Percentiles rank a stretch among this genome's conserved stretches.
Conservation (phyloP, 2,113 vertebrate species). For the Poeciliopsis occidentalis region DNA sequence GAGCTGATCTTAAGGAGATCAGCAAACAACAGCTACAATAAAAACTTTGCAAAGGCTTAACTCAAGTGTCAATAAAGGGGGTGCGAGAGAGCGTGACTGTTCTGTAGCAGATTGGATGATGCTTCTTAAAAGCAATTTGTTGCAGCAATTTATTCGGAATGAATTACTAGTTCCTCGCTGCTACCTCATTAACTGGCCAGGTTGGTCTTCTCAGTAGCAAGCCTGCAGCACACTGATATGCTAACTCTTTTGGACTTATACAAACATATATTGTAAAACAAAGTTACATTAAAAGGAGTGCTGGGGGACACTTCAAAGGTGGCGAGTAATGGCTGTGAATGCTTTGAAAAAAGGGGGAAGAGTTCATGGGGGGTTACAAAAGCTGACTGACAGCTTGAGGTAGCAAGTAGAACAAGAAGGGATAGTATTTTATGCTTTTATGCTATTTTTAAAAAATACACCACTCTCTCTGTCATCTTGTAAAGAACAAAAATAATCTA, state of each 20-base stretch:
- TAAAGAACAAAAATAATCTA: neutral
- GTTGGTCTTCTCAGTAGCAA: too few species aligned
- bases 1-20: conserved; percentile 24
- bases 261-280: neutral
- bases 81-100: too few species aligned
- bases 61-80: neutral
- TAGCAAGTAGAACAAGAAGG: neutral
- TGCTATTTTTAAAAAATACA: too few species aligned
- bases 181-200: too few species aligned
- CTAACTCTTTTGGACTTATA: neutral
- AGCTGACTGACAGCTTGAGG: neutral
- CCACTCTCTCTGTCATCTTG: neutral
- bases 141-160: neutral
- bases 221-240: neutral
- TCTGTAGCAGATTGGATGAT: neutral
- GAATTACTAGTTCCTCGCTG: too few species aligned
- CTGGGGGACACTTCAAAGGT: neutral
- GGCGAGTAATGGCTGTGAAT: too few species aligned
- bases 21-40: conserved; percentile 14
- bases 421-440: neutral
- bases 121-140: neutral
- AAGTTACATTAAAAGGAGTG: neutral
- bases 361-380: too few species aligned
- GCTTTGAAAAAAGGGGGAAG: too few species aligned
- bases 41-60: conserved; percentile 1